Conservation (phyloP, 2,113 vertebrate genomes). For the Macrotis lagotis region DNA sequence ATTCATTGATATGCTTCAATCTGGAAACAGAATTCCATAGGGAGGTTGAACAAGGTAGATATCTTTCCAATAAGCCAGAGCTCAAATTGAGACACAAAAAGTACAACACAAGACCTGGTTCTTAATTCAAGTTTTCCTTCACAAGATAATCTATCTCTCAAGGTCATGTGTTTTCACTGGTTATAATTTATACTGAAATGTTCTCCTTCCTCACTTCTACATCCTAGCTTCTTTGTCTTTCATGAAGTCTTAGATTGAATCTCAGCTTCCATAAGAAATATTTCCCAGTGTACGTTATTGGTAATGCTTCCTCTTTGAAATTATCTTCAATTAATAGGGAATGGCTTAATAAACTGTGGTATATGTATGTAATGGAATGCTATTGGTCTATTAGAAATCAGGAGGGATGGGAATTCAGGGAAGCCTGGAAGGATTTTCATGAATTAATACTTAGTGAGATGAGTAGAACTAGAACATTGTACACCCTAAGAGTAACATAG, state of each 20-base stretch:
- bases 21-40: background rate
- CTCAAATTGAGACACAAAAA: background rate
- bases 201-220: background rate
- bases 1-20: background rate
- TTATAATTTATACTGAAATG: background rate
- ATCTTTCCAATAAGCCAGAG: background rate
- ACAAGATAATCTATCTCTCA: background rate
- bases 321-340: background rate
- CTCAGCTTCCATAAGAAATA: background rate
- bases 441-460: too few relatives aligned
- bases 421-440: too few relatives aligned
- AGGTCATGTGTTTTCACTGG: background rate
- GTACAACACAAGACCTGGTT: background rate
- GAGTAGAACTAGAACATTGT: too few relatives aligned
- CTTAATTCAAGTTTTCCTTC: background rate
- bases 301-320: background rate
- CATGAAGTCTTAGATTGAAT: background rate
- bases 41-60: background rate
- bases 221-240: background rate
- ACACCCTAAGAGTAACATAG: too few relatives aligned
- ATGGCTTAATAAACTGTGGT: too few relatives aligned
- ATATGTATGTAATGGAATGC: too few relatives aligned
- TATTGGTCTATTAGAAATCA: too few relatives aligned
- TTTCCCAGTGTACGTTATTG: background rate
- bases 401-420: too few relatives aligned